These are phyloP conservation scores for Syngnathoides biaculeatus DNA, from an alignment of 2,113 vertebrate species.

Conservation along the genomic window DNA sequence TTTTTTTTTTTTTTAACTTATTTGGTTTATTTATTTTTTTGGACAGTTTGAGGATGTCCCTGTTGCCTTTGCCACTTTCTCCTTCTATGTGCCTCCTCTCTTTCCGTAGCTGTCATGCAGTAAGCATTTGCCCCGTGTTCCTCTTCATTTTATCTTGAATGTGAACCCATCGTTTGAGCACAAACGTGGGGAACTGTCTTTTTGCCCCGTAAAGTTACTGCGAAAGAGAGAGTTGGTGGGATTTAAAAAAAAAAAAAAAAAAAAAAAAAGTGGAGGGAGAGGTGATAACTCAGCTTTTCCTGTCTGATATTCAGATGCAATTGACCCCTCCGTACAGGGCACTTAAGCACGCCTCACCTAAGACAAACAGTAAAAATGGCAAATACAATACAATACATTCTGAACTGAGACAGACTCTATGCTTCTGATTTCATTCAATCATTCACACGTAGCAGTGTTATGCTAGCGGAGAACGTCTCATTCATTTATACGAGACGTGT, in stretches of 20 bases:
- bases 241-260: slow-evolving; percentile 4
- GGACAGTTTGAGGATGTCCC: slow-evolving; percentile 55
- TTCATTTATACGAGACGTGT: no score
- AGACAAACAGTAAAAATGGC: no score
- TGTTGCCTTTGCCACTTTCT: slow-evolving; percentile 73
- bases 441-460: no score
- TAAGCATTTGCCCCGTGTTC: slow-evolving; percentile 55
- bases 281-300: slow-evolving; percentile 56
- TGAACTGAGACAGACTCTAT: no score
- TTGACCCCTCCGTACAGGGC: no score
- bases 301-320: slow-evolving; percentile 76
- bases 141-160: slow-evolving; percentile 67
- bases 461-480: no score
- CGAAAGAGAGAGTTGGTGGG: slow-evolving; percentile 38
- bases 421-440: no score
- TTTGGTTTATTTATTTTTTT: slow-evolving; percentile 65
- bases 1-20: slow-evolving; percentile 48
- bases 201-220: background rate
- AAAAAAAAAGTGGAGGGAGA: background rate
- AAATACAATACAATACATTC: no score
- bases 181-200: slow-evolving; percentile 38
- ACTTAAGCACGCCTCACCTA: no score
- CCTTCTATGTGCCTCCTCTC: slow-evolving; percentile 70
- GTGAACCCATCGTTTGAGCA: slow-evolving; percentile 61
- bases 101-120: slow-evolving; percentile 67